Evolutionary conservation across 1,140 invertebrate genomes (phyloP).

Genomic region (Drosophila bipectinata): DNA sequence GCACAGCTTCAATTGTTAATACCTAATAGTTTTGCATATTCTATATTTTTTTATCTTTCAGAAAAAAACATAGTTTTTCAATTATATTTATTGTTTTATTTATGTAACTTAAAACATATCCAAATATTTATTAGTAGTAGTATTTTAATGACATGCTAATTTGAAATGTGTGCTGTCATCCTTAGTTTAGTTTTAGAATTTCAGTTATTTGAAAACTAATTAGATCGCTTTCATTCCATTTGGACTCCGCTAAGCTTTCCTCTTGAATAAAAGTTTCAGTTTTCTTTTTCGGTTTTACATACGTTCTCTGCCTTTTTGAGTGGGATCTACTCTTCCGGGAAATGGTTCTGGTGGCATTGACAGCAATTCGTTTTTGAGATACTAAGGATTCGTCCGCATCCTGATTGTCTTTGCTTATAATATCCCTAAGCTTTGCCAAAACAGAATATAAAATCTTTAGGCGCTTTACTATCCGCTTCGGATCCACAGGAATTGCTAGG

Average conservation of each 20-base stretch:
- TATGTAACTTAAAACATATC: too few relatives aligned
- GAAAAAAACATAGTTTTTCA: too few relatives aligned
- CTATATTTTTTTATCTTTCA: too few relatives aligned
- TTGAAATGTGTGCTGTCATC: not conserved
- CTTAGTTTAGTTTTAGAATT: constrained; percentile 37
- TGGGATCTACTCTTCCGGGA: constrained; percentile 2
- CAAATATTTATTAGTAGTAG: not conserved
- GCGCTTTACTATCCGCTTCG: constrained; percentile 65
- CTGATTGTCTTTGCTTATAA: constrained; percentile 12
- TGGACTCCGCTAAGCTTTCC: not conserved
- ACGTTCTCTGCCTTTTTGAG: constrained; percentile 23
- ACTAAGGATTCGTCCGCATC: not conserved
- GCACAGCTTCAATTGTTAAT: too few relatives aligned
- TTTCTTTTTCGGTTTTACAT: constrained; percentile 10
- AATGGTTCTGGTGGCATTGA: constrained; percentile 8
- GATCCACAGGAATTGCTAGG: constrained; percentile 42
- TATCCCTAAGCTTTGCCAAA: constrained; percentile 63
- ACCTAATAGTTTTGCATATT: too few relatives aligned
- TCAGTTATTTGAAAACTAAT: constrained; percentile 59
- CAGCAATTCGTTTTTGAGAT: not conserved
- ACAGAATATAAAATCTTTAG: constrained; percentile 75
- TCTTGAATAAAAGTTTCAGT: not conserved
- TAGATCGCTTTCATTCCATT: constrained; percentile 33
- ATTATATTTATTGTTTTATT: too few relatives aligned
- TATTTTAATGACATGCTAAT: not conserved